Conservation (phyloP, 2,113 vertebrate genomes). For the Antidorcas marsupialis region DNA sequence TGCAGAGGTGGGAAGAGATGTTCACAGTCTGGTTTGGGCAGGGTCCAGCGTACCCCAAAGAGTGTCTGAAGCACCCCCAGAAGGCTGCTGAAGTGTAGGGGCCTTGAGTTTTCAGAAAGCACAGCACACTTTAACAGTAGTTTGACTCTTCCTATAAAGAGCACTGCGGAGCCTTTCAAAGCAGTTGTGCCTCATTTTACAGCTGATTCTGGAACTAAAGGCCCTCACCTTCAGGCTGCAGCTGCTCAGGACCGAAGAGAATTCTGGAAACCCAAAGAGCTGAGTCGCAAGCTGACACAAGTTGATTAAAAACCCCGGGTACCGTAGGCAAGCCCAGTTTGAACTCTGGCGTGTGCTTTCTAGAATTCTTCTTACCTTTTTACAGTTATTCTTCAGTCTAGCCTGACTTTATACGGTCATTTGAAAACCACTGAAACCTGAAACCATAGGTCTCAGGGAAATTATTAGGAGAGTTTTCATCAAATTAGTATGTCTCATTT, state of each 20-base stretch:
- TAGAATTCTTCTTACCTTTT: background rate
- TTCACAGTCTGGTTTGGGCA: fast-evolving
- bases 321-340: background rate
- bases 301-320: background rate
- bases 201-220: background rate
- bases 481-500: conserved; percentile 55
- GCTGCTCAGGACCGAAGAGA: background rate
- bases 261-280: background rate
- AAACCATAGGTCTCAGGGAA: conserved; percentile 55
- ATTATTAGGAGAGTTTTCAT: conserved; percentile 55
- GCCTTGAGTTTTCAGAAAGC: background rate
- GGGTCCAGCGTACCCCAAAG: background rate
- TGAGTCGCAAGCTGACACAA: background rate
- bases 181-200: background rate
- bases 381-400: background rate
- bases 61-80: background rate
- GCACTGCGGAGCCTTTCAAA: background rate
- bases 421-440: conserved; percentile 39
- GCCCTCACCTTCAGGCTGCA: background rate
- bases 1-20: background rate
- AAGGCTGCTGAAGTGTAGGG: background rate
- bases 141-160: background rate
- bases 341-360: background rate
- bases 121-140: background rate
- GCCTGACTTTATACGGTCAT: background rate